Evolutionary conservation across 2,113 vertebrate genomes (phyloP), one percentile per base, ranked within the genome.

Genomic region (Melanocharis versteri): DNA sequence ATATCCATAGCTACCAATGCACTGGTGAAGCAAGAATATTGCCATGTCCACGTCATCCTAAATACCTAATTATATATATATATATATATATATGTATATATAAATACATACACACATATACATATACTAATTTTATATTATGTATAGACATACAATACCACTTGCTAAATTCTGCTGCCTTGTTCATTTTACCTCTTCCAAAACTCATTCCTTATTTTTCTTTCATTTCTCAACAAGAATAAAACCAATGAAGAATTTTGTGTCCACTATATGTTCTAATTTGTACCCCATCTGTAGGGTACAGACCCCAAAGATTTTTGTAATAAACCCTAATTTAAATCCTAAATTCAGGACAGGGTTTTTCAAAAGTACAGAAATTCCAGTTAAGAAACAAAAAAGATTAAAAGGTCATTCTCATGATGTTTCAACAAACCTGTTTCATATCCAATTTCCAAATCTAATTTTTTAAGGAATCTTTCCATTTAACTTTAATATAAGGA

Each of bases 101-200:
- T 10, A 72, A 26, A 23, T 5, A 23, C 10, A 17, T 1, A 26
- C 0, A 37, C 4, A 53, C 15, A 27, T 4, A 60, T 1, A n/a
- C 4, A 12, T 9, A 27, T 23, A 35, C 8, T 57, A 48, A 19
- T 57, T 20, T 22, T 11, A 56, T 10, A 40, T 10, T 30, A 30
- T 13, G 2, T 45, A 13, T 45, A 39, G 1, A 60, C 1, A 45
- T 17, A 40, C 2, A 15, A 40, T 30, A 19, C 0, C 0, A 12
- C 69, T 64, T 80, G 17, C 4, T 69, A 64, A 42, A 75, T 83
- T 85, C 27, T 79, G 4, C 11, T 28, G 33, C 37, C 35, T 71
- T 69, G 31, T 1, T 8, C 5, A 22, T 77, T 65, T 58, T 27
- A 16, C 11, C 8, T 90, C 44, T 90, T 75, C 13, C 35, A 85